Evolutionary conservation across 2,888 invertebrate species (phyloP), one percentile per base, ranked within the genome.

Genomic region (Platycheirus albimanus): DNA sequence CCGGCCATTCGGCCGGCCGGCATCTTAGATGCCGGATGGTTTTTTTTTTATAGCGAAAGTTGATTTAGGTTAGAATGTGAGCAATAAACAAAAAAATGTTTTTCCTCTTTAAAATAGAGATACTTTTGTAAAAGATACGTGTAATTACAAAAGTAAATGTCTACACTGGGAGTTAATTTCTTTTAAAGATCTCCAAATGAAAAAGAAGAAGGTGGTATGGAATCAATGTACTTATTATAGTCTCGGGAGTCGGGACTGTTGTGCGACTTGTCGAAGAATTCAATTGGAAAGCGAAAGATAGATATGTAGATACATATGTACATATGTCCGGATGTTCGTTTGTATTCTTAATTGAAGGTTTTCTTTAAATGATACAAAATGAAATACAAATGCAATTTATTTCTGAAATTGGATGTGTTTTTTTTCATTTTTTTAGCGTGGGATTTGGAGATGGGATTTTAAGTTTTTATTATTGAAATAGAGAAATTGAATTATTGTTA

Each of bases 51-150:
- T 54, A 69, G 78, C 83, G 83, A 83, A 83, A 83, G 83, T 83
- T 83, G 78, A 83, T 69, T 83, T 83, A 78, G 78, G 78, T 52
- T 78, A 83, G 83, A 83, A 83, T 83, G 83, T 72, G 72, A 78
- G 69, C 77, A 72, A 76, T 80, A 71, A 81, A 81, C 58, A 47
- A 52, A 58, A 69, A 38, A 52, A 20, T 43, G 7, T 61, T 63
- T 36, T 43, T 20, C 72, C 64, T 45, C n/a, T 20, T 43, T 30
- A 28, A 63, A 69, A 78, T 69, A 67, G 72, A 83, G 78, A 83
- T 78, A 77, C 41, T 67, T 70, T 76, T 77, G 77, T 67, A 72
- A 77, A 43, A 49, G 77, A 83, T 78, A 69, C 64, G 56, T 83
- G 83, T 83, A 83, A 83, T 83, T 78, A 83, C 83, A 69, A 36